Conservation (phyloP, 2,113 vertebrate genomes). For the Rhizomys pruinosus region DNA sequence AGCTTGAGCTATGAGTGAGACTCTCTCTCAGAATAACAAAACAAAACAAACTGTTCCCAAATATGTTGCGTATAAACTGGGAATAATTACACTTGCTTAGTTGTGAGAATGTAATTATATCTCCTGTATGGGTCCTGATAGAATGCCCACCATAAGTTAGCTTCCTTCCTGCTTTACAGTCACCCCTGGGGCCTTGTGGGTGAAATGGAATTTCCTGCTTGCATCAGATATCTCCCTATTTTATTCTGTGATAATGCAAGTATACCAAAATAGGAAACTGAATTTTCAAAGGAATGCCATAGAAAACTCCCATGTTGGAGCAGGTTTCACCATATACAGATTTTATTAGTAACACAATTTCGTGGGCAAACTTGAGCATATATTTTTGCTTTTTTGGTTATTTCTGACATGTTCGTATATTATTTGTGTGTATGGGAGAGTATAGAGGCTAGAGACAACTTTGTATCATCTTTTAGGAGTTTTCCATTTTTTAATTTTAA, state of each 20-base stretch:
- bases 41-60: too few relatives aligned
- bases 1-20: too few relatives aligned
- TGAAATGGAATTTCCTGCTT: background rate
- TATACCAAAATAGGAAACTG: background rate
- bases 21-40: too few relatives aligned
- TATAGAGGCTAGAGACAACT: too few relatives aligned
- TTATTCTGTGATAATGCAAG: constrained; percentile 20
- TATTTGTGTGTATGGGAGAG: too few relatives aligned
- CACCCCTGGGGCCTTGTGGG: background rate
- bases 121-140: background rate
- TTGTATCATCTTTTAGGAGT: too few relatives aligned
- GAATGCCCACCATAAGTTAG: background rate
- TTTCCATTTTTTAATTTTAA: too few relatives aligned
- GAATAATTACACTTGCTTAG: background rate
- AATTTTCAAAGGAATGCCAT: constrained; percentile 50
- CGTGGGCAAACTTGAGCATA: constrained; percentile 84
- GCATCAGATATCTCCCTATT: background rate
- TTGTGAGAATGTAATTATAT: constrained; percentile 7
- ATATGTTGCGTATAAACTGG: too few relatives aligned
- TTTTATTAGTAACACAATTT: constrained; percentile 5
- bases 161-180: background rate
- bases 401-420: constrained; percentile 81
- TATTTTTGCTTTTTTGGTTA: constrained; percentile 86
- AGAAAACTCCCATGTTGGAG: background rate
- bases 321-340: background rate